A percentile compares a stretch with the other conserved stretches of the same genome.
Conservation (phyloP, 2,797 vertebrate species). For the Paratrypauchen microcephalus region DNA sequence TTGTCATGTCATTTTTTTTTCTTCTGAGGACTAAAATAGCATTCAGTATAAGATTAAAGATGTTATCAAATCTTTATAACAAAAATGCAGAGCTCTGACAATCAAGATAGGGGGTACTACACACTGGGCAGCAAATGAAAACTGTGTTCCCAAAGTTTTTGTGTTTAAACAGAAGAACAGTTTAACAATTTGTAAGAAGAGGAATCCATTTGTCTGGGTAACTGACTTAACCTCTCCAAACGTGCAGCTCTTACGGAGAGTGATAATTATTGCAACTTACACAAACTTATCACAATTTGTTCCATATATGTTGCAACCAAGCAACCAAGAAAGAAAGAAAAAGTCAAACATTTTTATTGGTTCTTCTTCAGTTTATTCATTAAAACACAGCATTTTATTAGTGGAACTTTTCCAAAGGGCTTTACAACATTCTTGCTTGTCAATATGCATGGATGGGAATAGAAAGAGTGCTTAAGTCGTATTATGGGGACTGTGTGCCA, state of each 20-base stretch:
- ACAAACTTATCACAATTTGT: not conserved
- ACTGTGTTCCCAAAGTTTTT: not conserved
- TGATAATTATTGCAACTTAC: not conserved
- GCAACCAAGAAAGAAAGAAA: conserved; percentile 36
- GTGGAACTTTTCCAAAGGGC: too few relatives aligned
- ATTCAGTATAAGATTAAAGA: not conserved
- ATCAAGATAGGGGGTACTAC: not conserved
- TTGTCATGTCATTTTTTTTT: not conserved
- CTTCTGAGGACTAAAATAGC: conserved; percentile 1
- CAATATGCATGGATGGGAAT: not conserved
- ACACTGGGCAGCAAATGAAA: not conserved
- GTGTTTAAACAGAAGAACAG: too few relatives aligned
- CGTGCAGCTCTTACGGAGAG: not conserved
- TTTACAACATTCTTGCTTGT: not conserved
- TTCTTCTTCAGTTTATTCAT: conserved; percentile 36
- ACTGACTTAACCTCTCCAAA: not conserved
- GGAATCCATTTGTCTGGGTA: not conserved
- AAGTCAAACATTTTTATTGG: conserved; percentile 20
- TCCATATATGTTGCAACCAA: conserved; percentile 15
- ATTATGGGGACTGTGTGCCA: too few relatives aligned
- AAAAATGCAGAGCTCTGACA: not conserved
- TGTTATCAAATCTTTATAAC: not conserved
- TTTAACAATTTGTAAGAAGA: not conserved
- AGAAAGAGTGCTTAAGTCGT: too few relatives aligned
- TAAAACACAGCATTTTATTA: conserved; percentile 15